Evolutionary conservation across 1,140 invertebrate genomes (phyloP), one percentile per base, ranked within the genome.

Genomic region (Scaptomyza montana): DNA sequence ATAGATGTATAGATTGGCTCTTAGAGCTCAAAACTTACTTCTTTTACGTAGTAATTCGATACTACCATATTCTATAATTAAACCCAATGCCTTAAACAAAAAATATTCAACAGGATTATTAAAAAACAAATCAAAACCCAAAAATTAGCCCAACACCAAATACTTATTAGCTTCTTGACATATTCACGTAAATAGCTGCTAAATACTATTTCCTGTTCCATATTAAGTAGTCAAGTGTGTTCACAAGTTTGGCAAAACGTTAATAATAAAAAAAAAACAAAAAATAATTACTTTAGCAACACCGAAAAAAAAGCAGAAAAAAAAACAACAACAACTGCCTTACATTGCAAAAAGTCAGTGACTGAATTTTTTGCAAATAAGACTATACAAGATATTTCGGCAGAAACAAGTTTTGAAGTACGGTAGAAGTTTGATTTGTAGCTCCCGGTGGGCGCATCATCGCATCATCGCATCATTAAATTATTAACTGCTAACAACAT

Each of bases 401-500:
- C 41, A 59, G 19, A 59, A 30, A 19, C 43, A 59, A n/a, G 12
- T 49, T n/a, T 36, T 30, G 41, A 30, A 21, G 12, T 33, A 7
- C 30, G 7, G 30, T 25, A 16, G 55, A 36, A 36, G 7, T 9
- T 21, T 16, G n/a, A 46, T 10, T 49, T 39, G 59, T 49, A 19
- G 45, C 10, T 39, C 2, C 9, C 28, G 41, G 50, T 70, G 59
- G 60, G 45, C 59, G 33, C 16, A 16, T 16, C 16, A 1, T 16
- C n/a, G 67, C 49, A 45, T 46, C 57, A 28, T 56, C 33, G 64
- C 49, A 57, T 62, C 71, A 69, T 74, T 74, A 74, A 69, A 74
- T 69, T 63, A 74, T 74, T 74, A 74, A 63, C 66, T 57, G 65
- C 56, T 74, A 74, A 69, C 57, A 46, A 51, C 46, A 53, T 61